Evolutionary conservation across 1,140 invertebrate genomes (phyloP).

Genomic region (Zelostemma sp.): DNA sequence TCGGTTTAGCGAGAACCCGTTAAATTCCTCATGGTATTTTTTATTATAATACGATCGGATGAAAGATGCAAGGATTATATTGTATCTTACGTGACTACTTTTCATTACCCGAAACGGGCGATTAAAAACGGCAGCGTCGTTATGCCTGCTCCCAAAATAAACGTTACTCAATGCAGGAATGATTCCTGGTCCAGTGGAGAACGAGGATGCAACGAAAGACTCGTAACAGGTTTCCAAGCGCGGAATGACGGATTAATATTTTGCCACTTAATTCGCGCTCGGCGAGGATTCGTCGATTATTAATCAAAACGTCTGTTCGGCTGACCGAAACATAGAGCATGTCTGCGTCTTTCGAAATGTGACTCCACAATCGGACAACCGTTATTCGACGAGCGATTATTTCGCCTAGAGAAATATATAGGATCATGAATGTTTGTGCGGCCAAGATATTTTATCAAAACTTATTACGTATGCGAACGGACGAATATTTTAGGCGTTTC

Average conservation of each 20-base stretch:
- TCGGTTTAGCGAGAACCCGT: too few species aligned
- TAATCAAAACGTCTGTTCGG: slow-evolving; percentile 50
- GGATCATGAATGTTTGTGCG: slow-evolving; percentile 42
- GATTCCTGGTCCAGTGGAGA: slow-evolving; percentile 12
- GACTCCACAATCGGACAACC: slow-evolving; percentile 49
- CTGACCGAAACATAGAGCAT: slow-evolving; percentile 35
- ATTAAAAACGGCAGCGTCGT: slow-evolving; percentile 1
- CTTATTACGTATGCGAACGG: slow-evolving; percentile 4
- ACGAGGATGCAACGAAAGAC: slow-evolving; percentile 31
- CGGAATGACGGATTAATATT: slow-evolving; percentile 49
- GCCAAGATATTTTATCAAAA: slow-evolving; percentile 20
- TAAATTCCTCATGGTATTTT: too few species aligned
- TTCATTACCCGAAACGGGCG: neutral
- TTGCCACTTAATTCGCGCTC: slow-evolving; percentile 41
- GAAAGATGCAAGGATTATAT: too few species aligned
- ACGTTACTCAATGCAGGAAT: slow-evolving; percentile 4
- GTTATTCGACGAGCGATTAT: slow-evolving; percentile 46
- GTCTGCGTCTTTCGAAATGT: slow-evolving; percentile 47
- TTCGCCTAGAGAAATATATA: slow-evolving; percentile 45
- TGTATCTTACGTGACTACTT: neutral
- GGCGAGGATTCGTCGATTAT: slow-evolving; percentile 46
- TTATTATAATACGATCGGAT: too few species aligned
- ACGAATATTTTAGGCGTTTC: slow-evolving; percentile 1
- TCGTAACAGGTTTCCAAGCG: slow-evolving; percentile 47
- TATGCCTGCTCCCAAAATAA: neutral